Base-by-base conservation (phyloP, 2,888 invertebrate genomes). In the Pandemis cinnamomeana region DNA sequence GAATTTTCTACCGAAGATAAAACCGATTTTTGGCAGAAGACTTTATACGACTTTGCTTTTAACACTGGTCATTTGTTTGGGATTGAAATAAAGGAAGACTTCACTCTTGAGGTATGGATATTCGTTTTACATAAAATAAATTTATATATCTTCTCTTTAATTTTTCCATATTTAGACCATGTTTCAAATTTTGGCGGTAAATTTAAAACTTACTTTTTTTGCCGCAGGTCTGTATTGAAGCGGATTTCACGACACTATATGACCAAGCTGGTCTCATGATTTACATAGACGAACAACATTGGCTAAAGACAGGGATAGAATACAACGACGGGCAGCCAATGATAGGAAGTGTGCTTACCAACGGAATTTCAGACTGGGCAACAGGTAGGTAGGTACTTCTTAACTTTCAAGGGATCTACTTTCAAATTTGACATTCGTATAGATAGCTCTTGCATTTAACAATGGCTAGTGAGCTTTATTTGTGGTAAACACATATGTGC, bases 241-340 rank as follows among this genome's bases (percentile, higher is more conserved):
- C 88, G 0, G 83, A 90, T 27, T 92, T 89, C 71, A 84, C 82
- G 3, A 82, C 87, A 1, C 68, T 91, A 1, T 92, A 92, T 76
- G 92, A 92, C 63, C 92, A 93, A 83, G 92, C 92, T 7, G 92
- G 92, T 0, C 80, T 93, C 0, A 92, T 92, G 91, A 81, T 93
- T 20, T 91, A 90, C 70, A 44, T 86, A n/a, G 89, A 92, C 53
- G 89, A 91, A n/a, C 89, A 87, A 62, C 89, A 88, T 67, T 92
- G 92, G 92, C 62, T 92, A 11, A 92, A 92, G 76, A 78, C 91
- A 0, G 92, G 92, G 2, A 89, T 93, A 1, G 92, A 93, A 77
- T 92, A 85, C 76, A 91, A 91, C 44, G 92, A 92, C 36, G 91
- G 87, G 0, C 89, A 89, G 60, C 88, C 92, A 0, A 90, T 91